A percentile compares a stretch with the other conserved stretches of the same genome.
Conservation (phyloP, 2,888 invertebrate species). For the Eledone cirrhosa region DNA sequence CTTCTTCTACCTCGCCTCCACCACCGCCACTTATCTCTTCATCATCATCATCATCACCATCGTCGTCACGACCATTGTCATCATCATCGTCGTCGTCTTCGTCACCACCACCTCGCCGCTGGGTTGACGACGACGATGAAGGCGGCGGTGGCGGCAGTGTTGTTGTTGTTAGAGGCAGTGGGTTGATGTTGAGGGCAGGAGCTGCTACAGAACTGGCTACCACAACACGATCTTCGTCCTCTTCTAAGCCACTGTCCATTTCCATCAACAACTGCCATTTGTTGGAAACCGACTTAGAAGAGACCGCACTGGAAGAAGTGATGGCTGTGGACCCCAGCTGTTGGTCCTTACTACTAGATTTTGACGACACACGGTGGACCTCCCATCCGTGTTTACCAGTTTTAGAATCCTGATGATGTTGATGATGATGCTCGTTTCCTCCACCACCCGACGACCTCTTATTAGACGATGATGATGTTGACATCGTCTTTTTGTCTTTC, state of each 20-base stretch:
- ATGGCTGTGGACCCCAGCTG: not conserved
- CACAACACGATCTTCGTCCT: not conserved
- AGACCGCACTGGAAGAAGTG: not conserved
- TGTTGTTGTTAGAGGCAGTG: not conserved
- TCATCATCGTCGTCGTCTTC: conserved; percentile 4
- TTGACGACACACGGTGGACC: not conserved
- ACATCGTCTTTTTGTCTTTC: not conserved
- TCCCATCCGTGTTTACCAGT: conserved; percentile 10
- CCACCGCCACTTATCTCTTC: not conserved
- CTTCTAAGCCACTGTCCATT: conserved; percentile 23
- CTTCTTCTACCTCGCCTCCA: not conserved
- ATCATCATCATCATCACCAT: not conserved
- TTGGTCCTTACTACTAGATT: not conserved
- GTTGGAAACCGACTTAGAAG: conserved; percentile 7
- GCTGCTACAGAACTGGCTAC: not conserved
- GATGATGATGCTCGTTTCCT: not conserved
- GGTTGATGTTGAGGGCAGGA: not conserved
- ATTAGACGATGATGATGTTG: not conserved
- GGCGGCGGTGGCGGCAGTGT: not conserved
- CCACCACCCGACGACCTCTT: conserved; percentile 5
- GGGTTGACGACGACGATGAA: not conserved
- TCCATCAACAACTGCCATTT: conserved; percentile 21
- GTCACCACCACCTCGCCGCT: not conserved
- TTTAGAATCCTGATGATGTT: not conserved
- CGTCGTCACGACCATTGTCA: not conserved